phyloP scores from a whole-genome alignment of 2,797 vertebrate genomes.

The Cirrhinus mrigala region DNA sequence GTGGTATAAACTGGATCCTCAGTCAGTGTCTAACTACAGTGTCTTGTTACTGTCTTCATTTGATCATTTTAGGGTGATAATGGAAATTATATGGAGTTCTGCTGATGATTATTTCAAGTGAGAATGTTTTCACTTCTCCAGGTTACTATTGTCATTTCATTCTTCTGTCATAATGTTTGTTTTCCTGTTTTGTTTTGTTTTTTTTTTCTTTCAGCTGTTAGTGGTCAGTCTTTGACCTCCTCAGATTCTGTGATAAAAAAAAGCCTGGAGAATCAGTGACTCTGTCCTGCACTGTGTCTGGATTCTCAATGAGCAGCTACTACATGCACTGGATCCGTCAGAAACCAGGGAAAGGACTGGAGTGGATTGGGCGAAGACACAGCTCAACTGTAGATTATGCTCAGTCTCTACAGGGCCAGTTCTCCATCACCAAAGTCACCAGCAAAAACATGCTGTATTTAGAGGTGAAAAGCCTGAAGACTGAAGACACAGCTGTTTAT shows the following conservation, averaged over 20 bases:
- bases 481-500: constrained; percentile 58
- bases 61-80: background rate
- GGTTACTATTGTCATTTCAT: background rate
- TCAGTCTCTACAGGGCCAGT: constrained; percentile 51
- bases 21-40: too few relatives aligned
- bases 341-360: constrained; percentile 55
- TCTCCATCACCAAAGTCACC: constrained; percentile 57
- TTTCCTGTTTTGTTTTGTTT: background rate
- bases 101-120: background rate
- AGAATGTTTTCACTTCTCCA: background rate
- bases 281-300: constrained; percentile 43
- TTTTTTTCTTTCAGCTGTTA: constrained; percentile 22
- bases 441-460: constrained; percentile 37
- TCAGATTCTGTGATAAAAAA: constrained; percentile 25
- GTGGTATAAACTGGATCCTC: too few relatives aligned
- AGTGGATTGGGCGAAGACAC: constrained; percentile 44
- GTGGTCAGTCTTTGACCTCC: constrained; percentile 25
- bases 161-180: background rate
- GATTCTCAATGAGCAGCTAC: constrained; percentile 3
- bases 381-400: constrained; percentile 23
- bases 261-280: constrained; percentile 41
- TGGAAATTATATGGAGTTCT: constrained; percentile 18
- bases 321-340: constrained; percentile 60
- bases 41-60: too few relatives aligned
- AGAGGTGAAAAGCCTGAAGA: constrained; percentile 56